Evolutionary conservation across 2,888 invertebrate species (phyloP).

Genomic region (Leucoma salicis): DNA sequence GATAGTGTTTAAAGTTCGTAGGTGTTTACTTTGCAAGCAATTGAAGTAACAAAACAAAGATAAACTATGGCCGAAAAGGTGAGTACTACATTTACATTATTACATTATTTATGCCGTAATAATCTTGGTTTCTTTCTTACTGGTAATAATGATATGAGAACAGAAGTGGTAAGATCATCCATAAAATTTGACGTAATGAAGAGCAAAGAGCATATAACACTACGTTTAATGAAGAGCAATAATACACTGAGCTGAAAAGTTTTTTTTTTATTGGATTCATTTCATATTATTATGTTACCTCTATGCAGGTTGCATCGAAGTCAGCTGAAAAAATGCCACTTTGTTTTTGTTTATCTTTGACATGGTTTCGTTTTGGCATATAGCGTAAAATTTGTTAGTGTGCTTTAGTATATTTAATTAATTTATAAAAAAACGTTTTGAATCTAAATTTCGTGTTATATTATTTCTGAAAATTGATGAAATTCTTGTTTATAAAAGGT

Average conservation of each 20-base stretch:
- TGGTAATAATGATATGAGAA: no score
- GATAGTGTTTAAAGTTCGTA: conserved; percentile 17
- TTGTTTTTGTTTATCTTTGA: conserved; percentile 29
- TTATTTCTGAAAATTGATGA: conserved; percentile 29
- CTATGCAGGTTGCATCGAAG: no score
- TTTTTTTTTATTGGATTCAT: no score
- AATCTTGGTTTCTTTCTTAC: neutral
- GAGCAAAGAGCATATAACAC: no score
- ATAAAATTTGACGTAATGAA: no score
- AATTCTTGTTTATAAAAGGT: conserved; percentile 20
- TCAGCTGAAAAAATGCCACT: no score
- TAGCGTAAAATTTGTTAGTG: conserved; percentile 34
- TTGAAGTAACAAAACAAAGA: conserved; percentile 18
- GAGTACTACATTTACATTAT: conserved; percentile 21
- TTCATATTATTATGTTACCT: no score
- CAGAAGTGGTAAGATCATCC: no score
- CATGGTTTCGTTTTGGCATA: conserved; percentile 38
- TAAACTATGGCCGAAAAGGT: conserved; percentile 59
- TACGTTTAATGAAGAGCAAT: no score
- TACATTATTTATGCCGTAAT: neutral
- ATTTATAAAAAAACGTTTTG: conserved; percentile 20
- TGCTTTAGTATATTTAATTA: conserved; percentile 18
- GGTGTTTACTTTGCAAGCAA: conserved; percentile 29
- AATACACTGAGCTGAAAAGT: no score
- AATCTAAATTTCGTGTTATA: conserved; percentile 10